These are phyloP conservation scores for Taeniopygia guttata DNA, from an alignment of 2,797 vertebrate genomes.

Conservation along the genomic window DNA sequence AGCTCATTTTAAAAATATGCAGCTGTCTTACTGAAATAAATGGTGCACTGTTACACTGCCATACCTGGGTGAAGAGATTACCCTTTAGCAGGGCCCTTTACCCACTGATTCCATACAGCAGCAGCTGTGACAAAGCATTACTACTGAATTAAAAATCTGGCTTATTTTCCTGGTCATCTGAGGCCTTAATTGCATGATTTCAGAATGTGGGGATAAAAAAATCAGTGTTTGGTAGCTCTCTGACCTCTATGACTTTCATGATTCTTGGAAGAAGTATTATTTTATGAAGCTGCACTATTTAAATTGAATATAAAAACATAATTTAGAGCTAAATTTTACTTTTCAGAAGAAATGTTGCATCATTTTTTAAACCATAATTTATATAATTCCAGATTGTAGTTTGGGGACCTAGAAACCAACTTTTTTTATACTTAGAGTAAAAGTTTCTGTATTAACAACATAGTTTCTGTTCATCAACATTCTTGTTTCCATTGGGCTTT, in stretches of 20 bases:
- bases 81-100: not conserved
- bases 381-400: not conserved
- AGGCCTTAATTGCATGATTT: not conserved
- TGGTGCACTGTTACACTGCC: not conserved
- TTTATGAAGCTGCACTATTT: slow-evolving; percentile 23
- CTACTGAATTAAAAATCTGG: not conserved
- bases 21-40: slow-evolving; percentile 14
- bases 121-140: not conserved
- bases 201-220: not conserved
- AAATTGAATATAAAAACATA: not conserved
- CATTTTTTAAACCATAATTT: not conserved
- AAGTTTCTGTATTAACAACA: slow-evolving; percentile 30
- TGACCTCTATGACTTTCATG: not conserved
- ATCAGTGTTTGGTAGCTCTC: not conserved
- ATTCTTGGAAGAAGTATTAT: slow-evolving; percentile 1
- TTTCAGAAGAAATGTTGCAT: not conserved
- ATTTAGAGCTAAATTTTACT: slow-evolving; percentile 6
- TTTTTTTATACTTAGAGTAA: slow-evolving; percentile 29
- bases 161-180: not conserved
- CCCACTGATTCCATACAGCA: not conserved
- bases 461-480: slow-evolving; percentile 58
- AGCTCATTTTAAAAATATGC: slow-evolving; percentile 39
- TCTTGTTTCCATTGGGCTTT: slow-evolving; percentile 59
- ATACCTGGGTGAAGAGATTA: not conserved
- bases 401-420: not conserved